Evolutionary conservation across 2,797 vertebrate genomes (phyloP), one percentile per base, ranked within the genome.

Genomic region (Mormyrus proboscirostris): DNA sequence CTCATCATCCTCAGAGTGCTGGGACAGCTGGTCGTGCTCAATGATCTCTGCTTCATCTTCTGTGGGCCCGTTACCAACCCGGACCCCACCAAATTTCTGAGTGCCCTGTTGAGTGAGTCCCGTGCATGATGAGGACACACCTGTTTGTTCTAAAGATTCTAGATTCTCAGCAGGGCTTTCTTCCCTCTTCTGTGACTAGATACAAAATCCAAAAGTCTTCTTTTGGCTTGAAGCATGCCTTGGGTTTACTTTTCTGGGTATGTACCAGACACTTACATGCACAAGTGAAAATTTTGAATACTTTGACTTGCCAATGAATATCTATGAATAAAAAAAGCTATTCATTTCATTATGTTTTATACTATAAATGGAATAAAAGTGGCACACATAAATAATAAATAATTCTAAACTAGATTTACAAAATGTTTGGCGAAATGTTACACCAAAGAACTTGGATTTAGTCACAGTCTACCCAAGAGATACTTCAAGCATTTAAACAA

Each of bases 11-110:
- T 99, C 99, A 0, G 98, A 99, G 94, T 99, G 98, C 93, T 98
- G 99, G 87, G 98, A 99, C 91, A 99, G 96, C 93, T 99, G 97
- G 96, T 99, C 99, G 91, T 99, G 98, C 93, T 99, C 98, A 94
- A 99, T 98, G 95, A 99, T 99, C 95, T 99, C 98, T 92, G 99
- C 98, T 95, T 99, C 99, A 90, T 99, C 99, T 95, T 99, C 99
- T 0, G 98, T 99, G 55, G 99, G 98, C 91, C 99, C 99, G 69
- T 99, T 99, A 94, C 98, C 99, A 93, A 99, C 97, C 92, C 98
- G 97, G 94, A 99, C 97, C 91, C 97, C 98, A 95, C 98, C 98
- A 47, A 99, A 99, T 96, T 98, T 99, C 96, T 98, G 97, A 49
- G 98, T 98, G 95, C 99, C 99, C 99, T 99, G 97, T 97, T 96